Base-by-base conservation (phyloP, 2,797 vertebrate species). In the Holocentrus rufus region DNA sequence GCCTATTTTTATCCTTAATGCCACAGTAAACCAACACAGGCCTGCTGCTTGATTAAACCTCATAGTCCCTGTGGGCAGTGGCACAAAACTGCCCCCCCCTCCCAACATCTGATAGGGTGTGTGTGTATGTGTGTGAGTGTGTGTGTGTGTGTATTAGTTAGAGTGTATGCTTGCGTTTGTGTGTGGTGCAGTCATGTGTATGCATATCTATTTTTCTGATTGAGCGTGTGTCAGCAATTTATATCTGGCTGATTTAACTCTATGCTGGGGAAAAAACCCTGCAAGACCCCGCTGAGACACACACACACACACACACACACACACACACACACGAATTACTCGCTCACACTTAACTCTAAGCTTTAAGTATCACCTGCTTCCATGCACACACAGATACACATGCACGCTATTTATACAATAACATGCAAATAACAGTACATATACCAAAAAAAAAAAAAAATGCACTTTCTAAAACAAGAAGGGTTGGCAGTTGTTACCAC, bases 1-100 rank as follows among this genome's bases (percentile, higher is more conserved):
- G 69, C 22, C 89, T 90, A 90, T 90, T 90, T 91, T 84, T 87
- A 90, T 76, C 88, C 81, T 58, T 75, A 85, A 87, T 83, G 86
- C 75, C 85, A 88, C 84, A 85, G 85, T 72, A 82, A 74, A 87
- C 81, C 86, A 86, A 85, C 78, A 47, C 82, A 73, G 74, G 79
- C 74, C 76, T 84, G 76, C 84, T 83, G 87, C 88, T 80, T 88
- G 82, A 90, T 86, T 88, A 88, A 82, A 85, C 86, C 70, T 47
- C 73, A 82, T 15, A 80, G 76, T 85, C 82, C 86, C 84, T 9
- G 47, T 60, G 75, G 84, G 71, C 65, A 63, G 55, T 47, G 1
- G 56, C 49, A 88, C 79, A 80, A 76, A 77, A 86, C 82, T 50
- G 59, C 59, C 63, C 71, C 71, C 49, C n/a, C n/a, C n/a, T n/a